Conservation (phyloP, 2,888 invertebrate species). For the Drosophila conformis region DNA sequence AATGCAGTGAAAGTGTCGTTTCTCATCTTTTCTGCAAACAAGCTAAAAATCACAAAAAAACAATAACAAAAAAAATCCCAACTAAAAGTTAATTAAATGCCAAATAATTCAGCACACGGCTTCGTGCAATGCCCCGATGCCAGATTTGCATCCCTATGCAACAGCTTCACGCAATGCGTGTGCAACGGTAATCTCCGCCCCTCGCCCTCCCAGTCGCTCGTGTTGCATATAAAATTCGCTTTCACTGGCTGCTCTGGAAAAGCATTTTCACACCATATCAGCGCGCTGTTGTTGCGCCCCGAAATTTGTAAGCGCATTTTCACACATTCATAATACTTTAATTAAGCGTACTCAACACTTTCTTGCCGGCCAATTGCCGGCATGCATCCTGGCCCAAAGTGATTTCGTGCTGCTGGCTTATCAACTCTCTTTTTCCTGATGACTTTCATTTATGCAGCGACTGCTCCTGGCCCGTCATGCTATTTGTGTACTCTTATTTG, state of each 20-base stretch:
- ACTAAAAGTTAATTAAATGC: constrained; percentile 73
- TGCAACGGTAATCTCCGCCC: constrained; percentile 7
- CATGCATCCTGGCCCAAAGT: constrained; percentile 56
- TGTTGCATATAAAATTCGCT: constrained; percentile 71
- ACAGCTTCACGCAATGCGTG: constrained; percentile 64
- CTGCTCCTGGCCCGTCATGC: constrained; percentile 38
- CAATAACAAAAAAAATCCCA: constrained; percentile 4
- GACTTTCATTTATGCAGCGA: constrained; percentile 67
- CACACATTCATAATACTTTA: constrained; percentile 75
- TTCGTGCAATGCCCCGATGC: constrained; percentile 29
- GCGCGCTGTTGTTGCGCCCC: constrained; percentile 39
- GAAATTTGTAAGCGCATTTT: constrained; percentile 52
- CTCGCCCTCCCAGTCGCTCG: neutral
- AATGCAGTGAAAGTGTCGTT: constrained; percentile 76
- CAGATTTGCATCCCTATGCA: constrained; percentile 61
- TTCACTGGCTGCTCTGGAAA: constrained; percentile 77
- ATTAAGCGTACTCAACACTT: constrained; percentile 70
- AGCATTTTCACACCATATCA: constrained; percentile 66
- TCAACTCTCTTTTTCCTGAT: constrained; percentile 62
- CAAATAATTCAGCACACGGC: constrained; percentile 72
- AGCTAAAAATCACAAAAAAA: neutral
- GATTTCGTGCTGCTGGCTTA: constrained; percentile 36
- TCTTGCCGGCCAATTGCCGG: constrained; percentile 35
- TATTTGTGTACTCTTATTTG: constrained; percentile 77
- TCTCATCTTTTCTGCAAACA: constrained; percentile 62